Conservation (phyloP, 2,113 vertebrate genomes). For the Neogobius melanostomus region DNA sequence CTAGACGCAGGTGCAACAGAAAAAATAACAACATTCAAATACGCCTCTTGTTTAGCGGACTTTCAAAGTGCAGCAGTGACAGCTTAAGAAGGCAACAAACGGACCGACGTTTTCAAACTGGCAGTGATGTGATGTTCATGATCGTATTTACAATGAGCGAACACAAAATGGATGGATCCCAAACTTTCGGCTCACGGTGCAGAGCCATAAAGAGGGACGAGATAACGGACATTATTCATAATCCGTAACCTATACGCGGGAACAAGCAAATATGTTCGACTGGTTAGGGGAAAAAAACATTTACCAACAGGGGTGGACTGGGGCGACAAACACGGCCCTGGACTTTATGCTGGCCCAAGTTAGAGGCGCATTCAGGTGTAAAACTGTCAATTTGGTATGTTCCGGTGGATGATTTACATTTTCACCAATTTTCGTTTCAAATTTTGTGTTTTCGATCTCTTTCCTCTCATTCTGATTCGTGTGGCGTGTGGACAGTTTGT, state of each 20-base stretch:
- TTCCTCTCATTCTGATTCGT: not conserved
- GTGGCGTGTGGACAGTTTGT: not conserved
- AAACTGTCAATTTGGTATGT: not conserved
- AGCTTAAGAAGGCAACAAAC: slow-evolving; percentile 28
- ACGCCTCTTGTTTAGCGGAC: slow-evolving; percentile 19
- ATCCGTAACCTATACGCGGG: too few species aligned
- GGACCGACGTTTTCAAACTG: slow-evolving; percentile 18
- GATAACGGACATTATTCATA: too few species aligned
- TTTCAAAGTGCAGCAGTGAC: slow-evolving; percentile 41
- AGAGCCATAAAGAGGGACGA: too few species aligned
- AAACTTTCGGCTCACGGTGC: too few species aligned
- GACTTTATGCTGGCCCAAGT: too few species aligned
- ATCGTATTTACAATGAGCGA: too few species aligned
- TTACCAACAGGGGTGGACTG: too few species aligned
- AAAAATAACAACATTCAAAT: slow-evolving; percentile 27
- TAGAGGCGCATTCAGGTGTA: too few species aligned
- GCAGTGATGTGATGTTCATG: slow-evolving; percentile 8
- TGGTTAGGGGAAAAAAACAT: too few species aligned
- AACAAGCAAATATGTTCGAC: too few species aligned
- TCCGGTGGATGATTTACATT: not conserved
- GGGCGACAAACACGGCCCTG: too few species aligned
- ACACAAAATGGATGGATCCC: too few species aligned
- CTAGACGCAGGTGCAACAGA: slow-evolving; percentile 17
- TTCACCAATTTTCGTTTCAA: not conserved
- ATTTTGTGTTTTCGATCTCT: not conserved